Evolutionary conservation across 2,888 invertebrate genomes (phyloP).

Genomic region (Cheilosia urbana): DNA sequence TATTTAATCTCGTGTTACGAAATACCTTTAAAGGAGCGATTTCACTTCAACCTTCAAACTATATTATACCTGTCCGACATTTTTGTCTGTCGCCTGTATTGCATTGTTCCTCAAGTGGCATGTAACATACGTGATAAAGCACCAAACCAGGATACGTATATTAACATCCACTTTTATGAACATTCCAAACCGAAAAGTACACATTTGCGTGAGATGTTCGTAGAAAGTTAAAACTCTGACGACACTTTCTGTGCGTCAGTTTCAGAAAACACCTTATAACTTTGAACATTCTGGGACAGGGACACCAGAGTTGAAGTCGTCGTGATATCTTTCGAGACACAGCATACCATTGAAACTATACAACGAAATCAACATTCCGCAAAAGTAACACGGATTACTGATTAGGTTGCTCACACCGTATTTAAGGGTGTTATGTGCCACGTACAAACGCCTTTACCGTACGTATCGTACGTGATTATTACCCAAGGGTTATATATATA

Average conservation of each 20-base stretch:
- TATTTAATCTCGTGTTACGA: neutral
- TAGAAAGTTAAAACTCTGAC: constrained; percentile 56
- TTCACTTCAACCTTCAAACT: neutral
- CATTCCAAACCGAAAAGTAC: constrained; percentile 10
- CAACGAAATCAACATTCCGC: constrained; percentile 65
- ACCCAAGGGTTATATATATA: constrained; percentile 25
- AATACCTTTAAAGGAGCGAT: constrained; percentile 1
- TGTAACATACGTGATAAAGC: constrained; percentile 54
- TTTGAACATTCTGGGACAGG: constrained; percentile 15
- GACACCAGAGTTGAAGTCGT: constrained; percentile 19
- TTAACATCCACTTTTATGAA: constrained; percentile 38
- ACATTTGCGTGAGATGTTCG: constrained; percentile 25
- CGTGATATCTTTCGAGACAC: constrained; percentile 30
- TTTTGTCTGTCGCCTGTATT: constrained; percentile 4
- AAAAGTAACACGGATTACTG: constrained; percentile 73
- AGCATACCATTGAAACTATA: constrained; percentile 53
- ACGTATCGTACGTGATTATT: constrained; percentile 68
- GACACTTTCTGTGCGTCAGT: constrained; percentile 47
- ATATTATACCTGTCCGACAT: constrained; percentile 5
- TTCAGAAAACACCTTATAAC: constrained; percentile 56
- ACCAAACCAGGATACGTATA: constrained; percentile 39
- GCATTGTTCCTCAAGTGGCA: constrained; percentile 3
- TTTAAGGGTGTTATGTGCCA: constrained; percentile 56
- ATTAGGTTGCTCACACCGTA: constrained; percentile 68
- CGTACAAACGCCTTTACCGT: constrained; percentile 65